Base-by-base conservation (phyloP, 2,113 vertebrate genomes). In the Proteles cristata region DNA sequence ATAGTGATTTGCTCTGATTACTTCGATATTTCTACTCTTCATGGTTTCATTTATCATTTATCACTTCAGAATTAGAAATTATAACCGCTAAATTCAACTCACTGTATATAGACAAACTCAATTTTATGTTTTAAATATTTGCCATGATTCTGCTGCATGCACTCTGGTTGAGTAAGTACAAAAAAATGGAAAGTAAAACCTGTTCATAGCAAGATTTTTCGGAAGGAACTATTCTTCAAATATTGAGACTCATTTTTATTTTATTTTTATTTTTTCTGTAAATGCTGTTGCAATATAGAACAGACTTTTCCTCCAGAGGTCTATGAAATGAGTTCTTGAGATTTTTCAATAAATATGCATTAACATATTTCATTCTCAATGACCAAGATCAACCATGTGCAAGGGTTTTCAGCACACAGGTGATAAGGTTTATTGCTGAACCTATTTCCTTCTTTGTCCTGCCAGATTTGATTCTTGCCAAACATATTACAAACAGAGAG, bases 361-460 rank as follows among this genome's bases (percentile, higher is more conserved):
- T 94, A 82, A 79, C 50, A 82, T n/a, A 53, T 5, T 74, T 83
- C 68, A 95, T 82, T 97, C 63, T 86, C 23, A 88, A 80, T 25
- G n/a, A 93, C 85, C n/a, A 79, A 43, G 66, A 85, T 81, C 66
- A 88, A 58, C 23, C 17, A 31, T 63, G 11, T 45, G 12, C 23
- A 86, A 65, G 14, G 45, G 10, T 76, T 91, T 71, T 69, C 21
- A 61, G 58, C 11, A 73, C 61, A 17, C 14, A 61, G n/a, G 39
- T 68, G 21, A 94, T 93, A 82, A 88, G 61, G 4, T 86, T 94
- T 93, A 96, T 61, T 74, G n/a, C 19, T 73, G 45, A 92, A 90
- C 14, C 63, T n/a, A 76, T 81, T 94, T 96, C 25, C 39, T 16
- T 95, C 63, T 93, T 90, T 94, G 45, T 43, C 31, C 35, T 93